These are phyloP conservation scores for Caretta caretta DNA, from an alignment of 2,113 vertebrate species.

Conservation along the genomic window DNA sequence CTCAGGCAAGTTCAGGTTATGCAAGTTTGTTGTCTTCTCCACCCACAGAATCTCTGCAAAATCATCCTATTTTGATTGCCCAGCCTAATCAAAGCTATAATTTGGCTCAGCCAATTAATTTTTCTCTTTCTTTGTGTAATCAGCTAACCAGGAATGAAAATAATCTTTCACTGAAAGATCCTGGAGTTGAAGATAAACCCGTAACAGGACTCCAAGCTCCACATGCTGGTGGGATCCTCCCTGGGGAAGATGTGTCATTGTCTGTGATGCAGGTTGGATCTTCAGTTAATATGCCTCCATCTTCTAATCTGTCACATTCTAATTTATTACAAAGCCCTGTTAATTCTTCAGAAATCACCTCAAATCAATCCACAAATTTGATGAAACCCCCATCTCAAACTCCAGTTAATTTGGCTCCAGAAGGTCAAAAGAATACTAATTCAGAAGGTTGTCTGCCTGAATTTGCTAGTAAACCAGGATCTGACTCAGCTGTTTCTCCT, in stretches of 20 bases:
- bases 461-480: conserved; percentile 61
- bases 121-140: conserved; percentile 70
- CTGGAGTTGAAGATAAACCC: conserved; percentile 56
- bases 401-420: conserved; percentile 82
- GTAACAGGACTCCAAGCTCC: conserved; percentile 42
- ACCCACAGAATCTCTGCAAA: conserved; percentile 84
- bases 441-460: conserved; percentile 67
- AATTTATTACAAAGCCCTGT: conserved; percentile 62
- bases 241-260: conserved; percentile 51
- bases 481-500: conserved; percentile 45
- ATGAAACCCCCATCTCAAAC: conserved; percentile 59
- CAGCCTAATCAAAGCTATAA: conserved; percentile 89
- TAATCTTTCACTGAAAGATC: conserved; percentile 74
- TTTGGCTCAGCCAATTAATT: conserved; percentile 81
- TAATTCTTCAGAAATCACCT: conserved; percentile 65
- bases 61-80: conserved; percentile 90
- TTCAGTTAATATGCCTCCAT: conserved; percentile 54
- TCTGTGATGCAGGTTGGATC: conserved; percentile 58
- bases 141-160: conserved; percentile 78
- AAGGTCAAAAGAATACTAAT: conserved; percentile 70
- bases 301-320: conserved; percentile 74
- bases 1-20: conserved; percentile 90
- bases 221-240: conserved; percentile 35
- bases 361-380: conserved; percentile 56
- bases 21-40: conserved; percentile 90